phyloP scores from a whole-genome alignment of 2,797 vertebrate genomes.

The Poeciliopsis paucimaculata region DNA sequence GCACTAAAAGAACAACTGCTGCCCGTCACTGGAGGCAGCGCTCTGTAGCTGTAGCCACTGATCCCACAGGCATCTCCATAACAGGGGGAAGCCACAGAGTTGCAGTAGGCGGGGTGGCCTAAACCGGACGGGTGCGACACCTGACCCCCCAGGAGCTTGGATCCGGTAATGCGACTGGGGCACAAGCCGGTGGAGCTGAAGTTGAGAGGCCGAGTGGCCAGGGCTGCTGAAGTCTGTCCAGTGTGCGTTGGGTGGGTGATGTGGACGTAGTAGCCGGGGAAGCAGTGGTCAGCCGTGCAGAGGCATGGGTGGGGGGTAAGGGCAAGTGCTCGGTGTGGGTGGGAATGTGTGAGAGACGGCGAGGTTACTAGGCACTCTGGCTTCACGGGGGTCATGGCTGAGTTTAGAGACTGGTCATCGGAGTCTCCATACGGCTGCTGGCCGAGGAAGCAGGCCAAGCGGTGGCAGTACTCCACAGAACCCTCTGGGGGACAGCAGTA shows the following conservation, averaged over 20 bases:
- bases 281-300: constrained; percentile 81
- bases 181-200: constrained; percentile 77
- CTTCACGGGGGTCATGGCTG: constrained; percentile 86
- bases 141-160: constrained; percentile 82
- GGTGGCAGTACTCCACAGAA: constrained; percentile 88
- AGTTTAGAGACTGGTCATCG: constrained; percentile 78
- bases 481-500: constrained; percentile 84
- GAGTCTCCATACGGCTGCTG: constrained; percentile 88
- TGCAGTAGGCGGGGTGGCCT: constrained; percentile 89
- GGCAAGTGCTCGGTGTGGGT: constrained; percentile 75
- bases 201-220: constrained; percentile 83
- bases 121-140: constrained; percentile 82
- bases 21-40: constrained; percentile 86
- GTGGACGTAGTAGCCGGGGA: constrained; percentile 85
- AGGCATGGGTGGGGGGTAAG: constrained; percentile 83
- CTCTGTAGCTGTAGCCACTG: constrained; percentile 84
- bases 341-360: constrained; percentile 82
- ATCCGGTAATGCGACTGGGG: constrained; percentile 73
- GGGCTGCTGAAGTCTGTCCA: constrained; percentile 69
- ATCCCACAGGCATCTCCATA: constrained; percentile 85
- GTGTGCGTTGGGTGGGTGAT: constrained; percentile 80
- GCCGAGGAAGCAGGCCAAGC: constrained; percentile 91
- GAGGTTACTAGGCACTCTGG: constrained; percentile 88
- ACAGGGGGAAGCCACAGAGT: constrained; percentile 84
- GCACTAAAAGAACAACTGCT: constrained; percentile 83